phyloP scores from a whole-genome alignment of 2,797 vertebrate genomes.

The Propithecus perrieri region DNA sequence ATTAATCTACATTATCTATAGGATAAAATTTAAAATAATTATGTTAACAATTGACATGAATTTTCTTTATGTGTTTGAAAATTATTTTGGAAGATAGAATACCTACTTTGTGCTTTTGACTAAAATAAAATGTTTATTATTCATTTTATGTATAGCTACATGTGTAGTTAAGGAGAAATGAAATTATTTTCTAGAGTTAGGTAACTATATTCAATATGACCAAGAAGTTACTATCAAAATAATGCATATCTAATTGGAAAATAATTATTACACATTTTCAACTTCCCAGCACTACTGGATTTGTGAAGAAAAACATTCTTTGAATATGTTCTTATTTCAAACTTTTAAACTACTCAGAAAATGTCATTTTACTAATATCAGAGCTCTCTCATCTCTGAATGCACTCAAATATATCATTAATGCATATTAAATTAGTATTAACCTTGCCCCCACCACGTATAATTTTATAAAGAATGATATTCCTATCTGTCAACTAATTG shows the following conservation, averaged over 20 bases:
- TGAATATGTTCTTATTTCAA: neutral
- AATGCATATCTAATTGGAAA: neutral
- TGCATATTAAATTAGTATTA: conserved; percentile 80
- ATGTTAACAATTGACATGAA: neutral
- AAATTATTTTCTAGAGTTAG: neutral
- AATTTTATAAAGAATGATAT: conserved; percentile 81
- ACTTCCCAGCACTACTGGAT: neutral
- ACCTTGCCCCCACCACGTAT: conserved; percentile 76
- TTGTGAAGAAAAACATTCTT: neutral
- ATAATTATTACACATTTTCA: conserved; percentile 36
- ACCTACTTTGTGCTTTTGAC: neutral
- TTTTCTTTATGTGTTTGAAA: neutral
- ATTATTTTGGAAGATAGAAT: neutral
- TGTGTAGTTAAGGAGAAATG: neutral
- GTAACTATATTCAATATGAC: neutral
- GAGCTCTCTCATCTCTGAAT: conserved; percentile 70
- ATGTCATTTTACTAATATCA: conserved; percentile 67
- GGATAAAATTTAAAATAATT: neutral
- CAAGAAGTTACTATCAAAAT: conserved; percentile 24
- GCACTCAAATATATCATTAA: conserved; percentile 76
- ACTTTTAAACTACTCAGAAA: conserved; percentile 69
- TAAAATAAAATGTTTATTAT: neutral
- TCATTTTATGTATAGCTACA: neutral
- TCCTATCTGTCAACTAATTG: conserved; percentile 76
- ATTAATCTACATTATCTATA: neutral